Evolutionary conservation across 2,888 invertebrate species (phyloP), one percentile per base, ranked within the genome.

Genomic region (Didymodactylos carnosus): DNA sequence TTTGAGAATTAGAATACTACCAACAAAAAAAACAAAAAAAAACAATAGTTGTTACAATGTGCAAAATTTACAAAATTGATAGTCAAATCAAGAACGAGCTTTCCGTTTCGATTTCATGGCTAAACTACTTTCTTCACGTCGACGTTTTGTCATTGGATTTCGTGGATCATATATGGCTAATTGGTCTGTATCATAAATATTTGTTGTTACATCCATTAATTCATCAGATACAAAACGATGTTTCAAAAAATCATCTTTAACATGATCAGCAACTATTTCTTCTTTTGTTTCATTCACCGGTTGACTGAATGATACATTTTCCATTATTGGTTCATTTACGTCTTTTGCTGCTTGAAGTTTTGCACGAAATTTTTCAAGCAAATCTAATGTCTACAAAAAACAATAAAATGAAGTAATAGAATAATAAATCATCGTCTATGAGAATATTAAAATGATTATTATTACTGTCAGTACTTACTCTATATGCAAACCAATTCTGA

Each of bases 111-210:
- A n/a, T n/a, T n/a, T n/a, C n/a, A n/a, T n/a, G n/a, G n/a, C n/a
- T n/a, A n/a, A n/a, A n/a, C n/a, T 71, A 46, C 74, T 75, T 46
- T 76, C 73, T 79, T 90, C 92, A 73, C 95, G 86, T 81, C 94
- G 88, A 71, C 95, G 86, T 84, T 94, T 91, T 79, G 92, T 95
- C 7, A 98, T 83, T 0, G 93, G 91, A 86, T 95, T 95, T 77
- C 97, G 86, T 0, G 98, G 97, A 84, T 98, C 97, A 80, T 90
- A 90, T 39, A 94, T 91, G 81, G 94, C 94, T 81, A 93, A 98
- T 91, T 95, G 92, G 79, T 97, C 95, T 78, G 92, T 91, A 70
- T 89, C 88, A 0, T 62, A 62, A 35, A 62, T 0, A 85, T 86
- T 76, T 88, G 77, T 27, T 49, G 49, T 7, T 76, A 35, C 25